Conservation (phyloP, 2,797 vertebrate genomes). For the Discoglossus pictus region DNA sequence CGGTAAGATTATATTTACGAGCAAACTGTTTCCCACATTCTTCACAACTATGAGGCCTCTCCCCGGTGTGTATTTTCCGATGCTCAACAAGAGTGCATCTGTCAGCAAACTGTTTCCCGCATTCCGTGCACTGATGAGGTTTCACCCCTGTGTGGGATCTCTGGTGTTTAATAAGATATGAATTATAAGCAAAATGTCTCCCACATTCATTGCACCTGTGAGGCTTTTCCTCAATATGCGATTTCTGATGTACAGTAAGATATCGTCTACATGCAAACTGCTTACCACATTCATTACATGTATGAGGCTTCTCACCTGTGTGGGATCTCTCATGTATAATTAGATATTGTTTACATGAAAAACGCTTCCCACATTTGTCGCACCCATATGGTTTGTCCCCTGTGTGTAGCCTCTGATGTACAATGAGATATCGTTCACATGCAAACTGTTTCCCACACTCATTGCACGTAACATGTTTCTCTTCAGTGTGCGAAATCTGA, state of each 20-base stretch:
- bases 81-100: constrained; percentile 60
- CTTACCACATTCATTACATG: constrained; percentile 17
- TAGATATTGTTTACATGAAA: constrained; percentile 16
- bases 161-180: not conserved
- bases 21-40: constrained; percentile 57
- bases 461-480: constrained; percentile 5
- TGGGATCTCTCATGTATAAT: constrained; percentile 17
- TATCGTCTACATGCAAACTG: too few species aligned
- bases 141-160: not conserved
- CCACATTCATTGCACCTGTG: not conserved
- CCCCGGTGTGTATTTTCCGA: constrained; percentile 54
- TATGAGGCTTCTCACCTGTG: constrained; percentile 10
- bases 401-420: constrained; percentile 13
- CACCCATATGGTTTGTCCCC: constrained; percentile 21
- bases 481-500: constrained; percentile 18
- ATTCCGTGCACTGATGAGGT: not conserved
- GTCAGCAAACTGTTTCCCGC: constrained; percentile 48
- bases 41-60: constrained; percentile 58
- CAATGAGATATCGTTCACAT: constrained; percentile 6
- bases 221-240: not conserved
- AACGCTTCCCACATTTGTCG: constrained; percentile 19
- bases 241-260: not conserved
- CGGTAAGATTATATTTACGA: constrained; percentile 37
- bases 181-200: not conserved
- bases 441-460: constrained; percentile 27